Evolutionary conservation across 2,888 invertebrate genomes (phyloP).

Genomic region (Thymelicus lineola): DNA sequence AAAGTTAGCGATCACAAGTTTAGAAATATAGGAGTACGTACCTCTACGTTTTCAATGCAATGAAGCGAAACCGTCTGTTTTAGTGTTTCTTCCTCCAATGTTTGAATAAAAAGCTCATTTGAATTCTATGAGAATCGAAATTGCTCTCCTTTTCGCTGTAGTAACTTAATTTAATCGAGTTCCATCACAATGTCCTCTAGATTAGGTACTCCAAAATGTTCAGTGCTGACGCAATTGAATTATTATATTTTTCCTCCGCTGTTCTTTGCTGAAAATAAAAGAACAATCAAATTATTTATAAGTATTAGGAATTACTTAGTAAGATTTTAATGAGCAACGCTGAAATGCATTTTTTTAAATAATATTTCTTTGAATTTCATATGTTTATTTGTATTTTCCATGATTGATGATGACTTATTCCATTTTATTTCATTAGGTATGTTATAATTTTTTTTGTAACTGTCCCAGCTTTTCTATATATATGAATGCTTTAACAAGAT

Average conservation of each 20-base stretch:
- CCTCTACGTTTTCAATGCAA: constrained; percentile 60
- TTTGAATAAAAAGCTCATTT: constrained; percentile 84
- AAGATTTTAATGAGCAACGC: not conserved
- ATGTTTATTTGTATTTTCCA: too few relatives aligned
- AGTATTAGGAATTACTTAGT: not conserved
- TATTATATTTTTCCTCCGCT: constrained; percentile 22
- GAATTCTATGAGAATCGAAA: constrained; percentile 83
- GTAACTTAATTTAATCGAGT: constrained; percentile 83
- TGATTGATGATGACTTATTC: too few relatives aligned
- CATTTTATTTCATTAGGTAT: too few relatives aligned
- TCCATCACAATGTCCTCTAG: constrained; percentile 74
- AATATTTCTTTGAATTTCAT: too few relatives aligned
- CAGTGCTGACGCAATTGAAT: constrained; percentile 37
- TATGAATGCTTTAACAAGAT: too few relatives aligned
- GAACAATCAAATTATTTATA: not conserved
- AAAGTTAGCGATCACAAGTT: constrained; percentile 53
- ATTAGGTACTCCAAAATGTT: constrained; percentile 58
- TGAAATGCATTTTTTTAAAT: too few relatives aligned
- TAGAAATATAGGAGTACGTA: constrained; percentile 54
- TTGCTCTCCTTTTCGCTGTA: constrained; percentile 80
- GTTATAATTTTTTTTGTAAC: too few relatives aligned
- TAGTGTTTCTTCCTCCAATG: constrained; percentile 71
- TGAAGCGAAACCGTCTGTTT: constrained; percentile 69
- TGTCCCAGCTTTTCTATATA: too few relatives aligned
- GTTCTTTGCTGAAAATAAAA: constrained; percentile 1